Evolutionary conservation across 2,888 invertebrate genomes (phyloP), one percentile per base, ranked within the genome.

Genomic region (Eristalis pertinax): DNA sequence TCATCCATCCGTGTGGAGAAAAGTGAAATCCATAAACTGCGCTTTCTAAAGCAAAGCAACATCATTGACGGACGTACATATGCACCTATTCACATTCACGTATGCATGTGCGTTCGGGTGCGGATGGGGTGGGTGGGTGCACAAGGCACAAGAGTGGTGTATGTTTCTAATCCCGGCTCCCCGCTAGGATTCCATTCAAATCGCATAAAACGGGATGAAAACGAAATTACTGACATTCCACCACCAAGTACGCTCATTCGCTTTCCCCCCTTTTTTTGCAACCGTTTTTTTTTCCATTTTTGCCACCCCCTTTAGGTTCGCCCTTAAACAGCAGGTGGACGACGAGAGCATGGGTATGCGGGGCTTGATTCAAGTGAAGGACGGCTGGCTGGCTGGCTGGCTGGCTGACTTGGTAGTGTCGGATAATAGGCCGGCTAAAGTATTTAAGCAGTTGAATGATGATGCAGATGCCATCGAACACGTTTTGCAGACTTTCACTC

Each of bases 11-110:
- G 60, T 69, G 32, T 73, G 80, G 62, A 43, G 72, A 87, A 84
- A 87, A 87, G 87, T 87, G 84, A 87, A 87, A 87, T 84, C 87
- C 84, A 87, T 87, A 84, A 87, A 84, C 87, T 60, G 79, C 80
- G 79, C 70, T 60, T 32, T 68, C 41, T 69, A 74, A 64, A 65
- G 82, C 73, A 63, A 81, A 73, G 43, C 64, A 72, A 78, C 62
- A 62, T 69, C 35, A 74, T 50, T 64, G 68, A 32, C 43, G 29
- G n/a, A 64, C 38, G n/a, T 50, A 74, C 15, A 38, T 35, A 38
- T 64, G 38, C 43, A 38, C 72, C 5, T 41, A 26, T 41, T 13
- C 29, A 2, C 58, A 62, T 63, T 32, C 32, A 32, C 32, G 11
- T 38, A 58, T 50, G 35, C 50, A 50, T 22, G 13, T 50, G 43